Evolutionary conservation across 2,888 invertebrate genomes (phyloP).

Genomic region (Imbricaverruca yamaguchii): DNA sequence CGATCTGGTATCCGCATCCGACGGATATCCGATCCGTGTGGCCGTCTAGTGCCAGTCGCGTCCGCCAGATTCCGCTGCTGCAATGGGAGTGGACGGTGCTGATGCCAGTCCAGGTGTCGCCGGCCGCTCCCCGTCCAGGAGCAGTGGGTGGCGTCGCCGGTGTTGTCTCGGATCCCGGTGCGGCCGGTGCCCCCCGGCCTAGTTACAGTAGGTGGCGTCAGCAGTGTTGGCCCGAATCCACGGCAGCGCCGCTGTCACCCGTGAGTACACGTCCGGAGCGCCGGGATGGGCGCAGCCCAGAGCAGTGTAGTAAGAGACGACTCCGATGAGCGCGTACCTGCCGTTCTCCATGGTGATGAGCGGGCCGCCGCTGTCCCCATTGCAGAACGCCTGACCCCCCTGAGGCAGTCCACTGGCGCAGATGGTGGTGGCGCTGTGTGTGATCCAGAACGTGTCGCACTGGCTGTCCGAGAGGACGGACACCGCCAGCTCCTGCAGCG

Average conservation of each 20-base stretch:
- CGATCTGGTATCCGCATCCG: no score
- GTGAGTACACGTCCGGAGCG: not conserved
- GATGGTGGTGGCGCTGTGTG: not conserved
- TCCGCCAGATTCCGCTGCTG: no score
- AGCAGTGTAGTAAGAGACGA: not conserved
- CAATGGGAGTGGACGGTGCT: no score
- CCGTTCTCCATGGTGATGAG: conserved; percentile 20
- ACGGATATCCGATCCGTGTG: no score
- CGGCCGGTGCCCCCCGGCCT: no score
- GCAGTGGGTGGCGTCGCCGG: no score
- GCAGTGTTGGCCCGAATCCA: not conserved
- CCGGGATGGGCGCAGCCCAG: not conserved
- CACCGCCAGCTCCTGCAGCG: not conserved
- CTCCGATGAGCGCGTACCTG: conserved; percentile 4
- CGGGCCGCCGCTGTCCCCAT: conserved; percentile 19
- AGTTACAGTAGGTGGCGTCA: not conserved
- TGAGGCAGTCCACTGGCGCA: not conserved
- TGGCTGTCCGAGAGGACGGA: not conserved
- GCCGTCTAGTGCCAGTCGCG: no score
- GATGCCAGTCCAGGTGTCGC: no score
- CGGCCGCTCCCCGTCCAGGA: no score
- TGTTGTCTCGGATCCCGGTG: no score
- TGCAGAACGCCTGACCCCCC: conserved; percentile 12
- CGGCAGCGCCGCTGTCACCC: not conserved
- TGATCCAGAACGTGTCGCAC: not conserved